Conservation (phyloP, 2,888 invertebrate species). For the Ochropleura plecta region DNA sequence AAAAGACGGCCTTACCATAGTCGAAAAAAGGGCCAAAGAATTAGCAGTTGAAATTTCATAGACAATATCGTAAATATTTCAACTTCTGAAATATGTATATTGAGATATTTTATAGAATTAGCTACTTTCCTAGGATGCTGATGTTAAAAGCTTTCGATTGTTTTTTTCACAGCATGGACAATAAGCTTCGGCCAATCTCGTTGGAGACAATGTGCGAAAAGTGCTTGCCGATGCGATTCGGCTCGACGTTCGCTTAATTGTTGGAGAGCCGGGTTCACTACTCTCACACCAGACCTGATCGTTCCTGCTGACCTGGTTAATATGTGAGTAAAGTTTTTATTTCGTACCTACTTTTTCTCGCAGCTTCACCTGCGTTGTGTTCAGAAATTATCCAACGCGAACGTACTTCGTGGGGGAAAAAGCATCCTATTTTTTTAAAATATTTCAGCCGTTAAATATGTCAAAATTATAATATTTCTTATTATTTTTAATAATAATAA, state of each 20-base stretch:
- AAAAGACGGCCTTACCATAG: neutral
- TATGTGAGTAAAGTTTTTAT: constrained; percentile 86
- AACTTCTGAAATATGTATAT: neutral
- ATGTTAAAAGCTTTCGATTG: constrained; percentile 17
- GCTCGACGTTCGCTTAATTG: constrained; percentile 92
- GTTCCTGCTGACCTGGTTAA: constrained; percentile 92
- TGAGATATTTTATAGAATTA: neutral
- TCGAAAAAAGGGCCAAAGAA: neutral
- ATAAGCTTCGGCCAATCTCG: constrained; percentile 90
- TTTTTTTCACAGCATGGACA: constrained; percentile 91
- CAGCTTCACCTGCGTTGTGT: no score
- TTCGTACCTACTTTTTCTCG: neutral
- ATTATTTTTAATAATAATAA: neutral
- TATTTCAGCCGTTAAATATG: neutral
- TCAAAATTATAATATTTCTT: no score
- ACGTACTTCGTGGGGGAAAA: neutral
- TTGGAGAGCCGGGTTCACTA: constrained; percentile 91
- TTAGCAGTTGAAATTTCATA: neutral
- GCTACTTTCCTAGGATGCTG: neutral
- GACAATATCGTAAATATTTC: neutral
- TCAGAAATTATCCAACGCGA: neutral
- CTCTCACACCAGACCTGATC: constrained; percentile 91
- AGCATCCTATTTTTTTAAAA: neutral
- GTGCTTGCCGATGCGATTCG: constrained; percentile 92
- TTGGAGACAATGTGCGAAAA: constrained; percentile 91